A percentile compares a stretch with the other conserved stretches of the same genome.
Conservation (phyloP, 2,888 invertebrate species). For the Cordilura impudica region DNA sequence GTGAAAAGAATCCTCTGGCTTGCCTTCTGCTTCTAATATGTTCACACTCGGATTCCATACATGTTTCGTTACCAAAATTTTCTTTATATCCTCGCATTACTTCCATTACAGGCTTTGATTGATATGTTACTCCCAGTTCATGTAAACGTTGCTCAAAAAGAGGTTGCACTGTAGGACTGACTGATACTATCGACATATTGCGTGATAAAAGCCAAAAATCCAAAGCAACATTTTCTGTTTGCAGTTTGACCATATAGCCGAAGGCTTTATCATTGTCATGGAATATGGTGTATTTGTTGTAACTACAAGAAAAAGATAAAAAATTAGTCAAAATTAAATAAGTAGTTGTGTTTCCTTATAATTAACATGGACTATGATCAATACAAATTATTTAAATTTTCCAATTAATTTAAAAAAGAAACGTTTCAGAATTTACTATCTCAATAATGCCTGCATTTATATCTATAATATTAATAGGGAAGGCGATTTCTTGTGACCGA, state of each 20-base stretch:
- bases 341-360: neutral
- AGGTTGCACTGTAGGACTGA: constrained; percentile 70
- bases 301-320: constrained; percentile 65
- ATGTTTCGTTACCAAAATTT: constrained; percentile 58
- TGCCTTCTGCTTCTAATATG: constrained; percentile 73
- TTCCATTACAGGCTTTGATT: constrained; percentile 71
- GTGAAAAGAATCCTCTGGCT: constrained; percentile 74
- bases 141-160: constrained; percentile 71
- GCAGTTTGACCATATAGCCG: constrained; percentile 74
- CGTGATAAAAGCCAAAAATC: constrained; percentile 76
- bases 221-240: constrained; percentile 70
- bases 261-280: constrained; percentile 71
- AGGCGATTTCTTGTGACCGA: too few species aligned
- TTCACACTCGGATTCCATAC: constrained; percentile 68
- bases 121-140: constrained; percentile 69
- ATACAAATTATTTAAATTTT: too few species aligned
- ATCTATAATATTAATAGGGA: too few species aligned
- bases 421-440: too few species aligned
- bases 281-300: constrained; percentile 74
- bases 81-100: constrained; percentile 68
- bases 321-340: neutral
- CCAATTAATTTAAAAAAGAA: too few species aligned
- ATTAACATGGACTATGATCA: too few species aligned
- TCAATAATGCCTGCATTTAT: too few species aligned
- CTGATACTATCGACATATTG: constrained; percentile 75